Percentiles rank a stretch among this genome's conserved stretches.
Evolutionary conservation across 2,888 invertebrate genomes (phyloP).

Genomic region (Dryadula phaetusa): DNA sequence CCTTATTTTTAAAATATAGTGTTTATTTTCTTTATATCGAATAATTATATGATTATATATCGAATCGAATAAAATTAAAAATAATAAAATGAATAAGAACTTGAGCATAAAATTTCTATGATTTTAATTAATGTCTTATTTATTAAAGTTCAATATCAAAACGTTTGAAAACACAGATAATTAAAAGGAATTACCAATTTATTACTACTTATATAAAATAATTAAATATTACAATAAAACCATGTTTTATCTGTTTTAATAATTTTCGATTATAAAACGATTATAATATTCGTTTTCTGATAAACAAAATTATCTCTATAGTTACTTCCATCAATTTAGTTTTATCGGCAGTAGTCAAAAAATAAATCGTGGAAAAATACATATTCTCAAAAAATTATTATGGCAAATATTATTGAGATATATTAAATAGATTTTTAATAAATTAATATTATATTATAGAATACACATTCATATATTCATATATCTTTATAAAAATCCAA

Average conservation of each 20-base stretch:
- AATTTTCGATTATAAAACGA: constrained; percentile 17
- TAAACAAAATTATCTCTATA: constrained; percentile 25
- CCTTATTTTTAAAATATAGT: no score
- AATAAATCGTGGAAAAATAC: constrained; percentile 1
- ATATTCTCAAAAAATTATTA: not conserved
- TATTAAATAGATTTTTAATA: not conserved
- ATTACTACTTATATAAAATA: not conserved
- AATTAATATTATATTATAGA: not conserved
- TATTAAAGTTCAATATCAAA: no score
- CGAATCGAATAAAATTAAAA: no score
- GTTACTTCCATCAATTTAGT: constrained; percentile 14
- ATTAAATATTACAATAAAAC: constrained; percentile 16
- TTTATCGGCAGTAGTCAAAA: constrained; percentile 32
- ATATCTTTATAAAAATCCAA: not conserved
- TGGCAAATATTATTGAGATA: not conserved
- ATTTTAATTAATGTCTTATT: no score
- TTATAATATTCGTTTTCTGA: constrained; percentile 27
- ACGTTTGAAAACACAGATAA: not conserved
- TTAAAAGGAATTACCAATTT: not conserved
- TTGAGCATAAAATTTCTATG: no score
- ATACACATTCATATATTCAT: no score
- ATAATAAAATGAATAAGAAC: no score
- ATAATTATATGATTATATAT: no score
- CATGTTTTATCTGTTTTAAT: constrained; percentile 28
- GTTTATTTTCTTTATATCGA: no score